These are phyloP conservation scores for Macroramphosus scolopax DNA, from an alignment of 2,797 vertebrate species.

Conservation along the genomic window DNA sequence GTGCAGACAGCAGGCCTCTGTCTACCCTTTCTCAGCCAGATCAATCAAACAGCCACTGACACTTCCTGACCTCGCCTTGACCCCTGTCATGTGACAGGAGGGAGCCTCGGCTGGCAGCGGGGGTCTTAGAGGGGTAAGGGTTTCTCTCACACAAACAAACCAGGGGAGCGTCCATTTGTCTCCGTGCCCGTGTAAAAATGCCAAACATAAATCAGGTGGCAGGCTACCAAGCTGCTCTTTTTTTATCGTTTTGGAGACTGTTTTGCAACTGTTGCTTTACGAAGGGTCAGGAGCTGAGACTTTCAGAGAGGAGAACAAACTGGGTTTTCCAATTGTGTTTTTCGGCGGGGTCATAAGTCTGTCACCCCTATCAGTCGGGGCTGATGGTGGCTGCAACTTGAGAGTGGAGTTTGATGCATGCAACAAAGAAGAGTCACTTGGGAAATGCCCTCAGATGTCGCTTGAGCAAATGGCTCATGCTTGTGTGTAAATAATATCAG, in stretches of 20 bases:
- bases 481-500: slow-evolving; percentile 44
- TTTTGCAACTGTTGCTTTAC: slow-evolving; percentile 45
- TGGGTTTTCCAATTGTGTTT: slow-evolving; percentile 31
- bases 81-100: slow-evolving; percentile 69
- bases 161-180: slow-evolving; percentile 61
- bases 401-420: slow-evolving; percentile 26
- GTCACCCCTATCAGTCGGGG: slow-evolving; percentile 9
- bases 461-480: slow-evolving; percentile 25
- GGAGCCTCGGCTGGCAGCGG: slow-evolving; percentile 50
- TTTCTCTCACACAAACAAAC: slow-evolving; percentile 59
- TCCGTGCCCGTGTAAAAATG: slow-evolving; percentile 52
- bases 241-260: slow-evolving; percentile 38
- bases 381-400: slow-evolving; percentile 31
- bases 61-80: slow-evolving; percentile 70
- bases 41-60: slow-evolving; percentile 70
- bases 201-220: slow-evolving; percentile 68
- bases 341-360: slow-evolving; percentile 14
- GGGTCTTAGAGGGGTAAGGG: slow-evolving; percentile 31
- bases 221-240: slow-evolving; percentile 68
- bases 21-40: slow-evolving; percentile 76
- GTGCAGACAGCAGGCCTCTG: slow-evolving; percentile 59
- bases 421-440: slow-evolving; percentile 35
- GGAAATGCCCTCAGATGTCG: slow-evolving; percentile 36
- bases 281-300: slow-evolving; percentile 32
- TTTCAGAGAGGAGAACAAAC: slow-evolving; percentile 29